Base-by-base conservation (phyloP, 2,797 vertebrate genomes). In the Rhodeus uyekii region DNA sequence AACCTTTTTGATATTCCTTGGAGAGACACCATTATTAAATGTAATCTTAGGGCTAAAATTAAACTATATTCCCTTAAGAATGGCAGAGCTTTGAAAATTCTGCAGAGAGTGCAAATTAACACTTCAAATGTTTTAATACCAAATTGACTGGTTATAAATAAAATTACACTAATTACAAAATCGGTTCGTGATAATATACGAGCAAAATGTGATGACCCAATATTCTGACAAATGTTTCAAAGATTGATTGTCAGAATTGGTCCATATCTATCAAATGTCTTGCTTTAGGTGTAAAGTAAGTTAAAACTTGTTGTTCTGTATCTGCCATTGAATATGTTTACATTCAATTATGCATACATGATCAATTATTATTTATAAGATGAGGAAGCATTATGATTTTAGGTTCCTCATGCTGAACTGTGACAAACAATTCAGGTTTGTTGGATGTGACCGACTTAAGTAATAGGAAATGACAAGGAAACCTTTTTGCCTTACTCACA, bases 401-500 rank as follows among this genome's bases (percentile, higher is more conserved):
- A 63, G 60, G 53, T 74, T 65, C 44, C 69, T 81, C 78, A 63
- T 67, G 60, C 61, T 82, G 44, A 67, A 65, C 61, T 55, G 72
- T 74, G 60, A 82, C 44, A 34, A 55, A 82, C 44, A 34, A 55
- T 44, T 75, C 36, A 63, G 58, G 42, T 73, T 75, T 75, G 60
- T 75, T 55, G 80, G 80, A 75, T 44, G 24, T 58, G 60, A 75
- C 80, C 24, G 71, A 64, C 74, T 74, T 65, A 55, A 74, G 71
- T 81, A 36, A 55, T 76, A 73, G 80, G 48, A 58, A 68, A 55
- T 39, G 61, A 63, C 18, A 36, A 58, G 73, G 73, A 82, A 82
- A 82, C 39, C 69, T 39, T 60, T 76, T 73, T 82, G 81, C 81
- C 73, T 82, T 82, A 68, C 50, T 68, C 65, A 39, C 24, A 68